Base-by-base conservation (phyloP, 2,113 vertebrate species). In the Eulacestoma nigropectus region DNA sequence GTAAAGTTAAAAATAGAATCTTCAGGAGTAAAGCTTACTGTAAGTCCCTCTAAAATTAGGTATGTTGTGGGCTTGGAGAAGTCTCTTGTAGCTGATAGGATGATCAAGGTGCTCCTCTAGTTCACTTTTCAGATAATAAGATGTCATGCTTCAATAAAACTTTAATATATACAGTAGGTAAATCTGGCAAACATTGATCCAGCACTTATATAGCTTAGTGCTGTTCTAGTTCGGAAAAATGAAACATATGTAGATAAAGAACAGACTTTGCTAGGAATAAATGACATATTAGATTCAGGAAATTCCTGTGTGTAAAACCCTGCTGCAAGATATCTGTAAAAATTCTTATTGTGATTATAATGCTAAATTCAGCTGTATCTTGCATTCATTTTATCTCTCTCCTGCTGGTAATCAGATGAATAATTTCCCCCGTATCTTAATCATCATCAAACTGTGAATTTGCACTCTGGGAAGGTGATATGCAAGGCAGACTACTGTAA, bases 301-400 rank as follows among this genome's bases (percentile, higher is more conserved):
- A 98, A 97, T 96, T 97, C 94, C 87, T 97, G 76, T 91, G 89
- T 96, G 92, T 96, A 87, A 97, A 96, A 94, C 97, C 62, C 50
- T 96, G 80, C 87, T 96, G 70, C 91, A 96, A n/a, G 93, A 46
- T 95, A 95, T 83, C 78, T 95, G 52, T 95, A 92, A 93, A 91
- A 93, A 93, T 82, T 60, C 56, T 35, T 93, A 53, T 92, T 94
- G 32, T 94, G 84, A 91, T 97, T 78, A 84, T 87, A 95, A 56
- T 86, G 82, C 89, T 95, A 87, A 96, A 89, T 94, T 96, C 73
- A 92, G 49, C 69, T 81, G 67, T 96, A 44, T 67, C 75, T 74
- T 73, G 35, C 59, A 73, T 79, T 95, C 63, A 30, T 74, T 96
- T 90, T 77, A 52, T 85, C 37, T 84, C 56, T 94, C 73, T 93